Evolutionary conservation across 2,888 invertebrate species (phyloP).

Genomic region (Trachelus tabidus): DNA sequence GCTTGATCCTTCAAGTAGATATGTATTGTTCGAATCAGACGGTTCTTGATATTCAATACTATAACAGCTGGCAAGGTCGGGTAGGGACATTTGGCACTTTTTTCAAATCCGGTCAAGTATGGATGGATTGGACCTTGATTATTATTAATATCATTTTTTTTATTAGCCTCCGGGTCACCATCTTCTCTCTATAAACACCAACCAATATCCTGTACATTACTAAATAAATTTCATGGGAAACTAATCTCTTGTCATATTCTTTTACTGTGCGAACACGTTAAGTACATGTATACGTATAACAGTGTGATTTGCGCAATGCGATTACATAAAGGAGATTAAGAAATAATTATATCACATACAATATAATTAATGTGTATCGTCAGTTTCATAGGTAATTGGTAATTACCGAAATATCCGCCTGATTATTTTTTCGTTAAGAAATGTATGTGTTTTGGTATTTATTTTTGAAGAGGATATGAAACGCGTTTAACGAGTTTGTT

Average conservation of each 20-base stretch:
- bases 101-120: neutral
- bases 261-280: neutral
- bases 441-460: neutral
- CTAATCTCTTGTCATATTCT: neutral
- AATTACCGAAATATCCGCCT: neutral
- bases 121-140: neutral
- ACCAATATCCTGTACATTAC: neutral
- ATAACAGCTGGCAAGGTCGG: neutral
- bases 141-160: neutral
- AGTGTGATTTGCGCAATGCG: neutral
- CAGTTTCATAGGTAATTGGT: neutral
- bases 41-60: neutral
- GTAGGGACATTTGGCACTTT: conserved; percentile 12
- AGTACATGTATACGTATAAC: neutral
- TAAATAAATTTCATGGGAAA: neutral
- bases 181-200: neutral
- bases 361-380: neutral
- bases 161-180: neutral
- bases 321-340: neutral
- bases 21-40: neutral
- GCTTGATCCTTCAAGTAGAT: neutral
- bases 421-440: neutral
- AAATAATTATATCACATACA: neutral
- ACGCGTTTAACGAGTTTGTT: neutral
- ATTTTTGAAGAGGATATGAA: too few species aligned